Base-by-base conservation (phyloP, 2,113 vertebrate species). In the Ranitomeya imitator region DNA sequence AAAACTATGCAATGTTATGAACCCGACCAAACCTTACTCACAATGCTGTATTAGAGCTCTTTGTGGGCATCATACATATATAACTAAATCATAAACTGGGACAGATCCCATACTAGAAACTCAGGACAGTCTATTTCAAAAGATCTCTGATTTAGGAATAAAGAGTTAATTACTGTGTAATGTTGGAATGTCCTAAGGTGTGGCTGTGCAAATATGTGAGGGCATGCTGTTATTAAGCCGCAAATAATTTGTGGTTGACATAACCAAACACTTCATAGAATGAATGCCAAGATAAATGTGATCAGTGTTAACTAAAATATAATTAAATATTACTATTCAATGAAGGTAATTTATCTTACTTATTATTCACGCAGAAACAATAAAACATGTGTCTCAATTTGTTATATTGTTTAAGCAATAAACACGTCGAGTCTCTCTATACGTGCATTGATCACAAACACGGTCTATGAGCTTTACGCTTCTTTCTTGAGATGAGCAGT, bases 191-290 rank as follows among this genome's bases (percentile, higher is more conserved):
- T 61, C 26, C 26, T 45, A 61, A 26, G 65, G 83, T 69, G 83
- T 85, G 67, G 52, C 83, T 57, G 65, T 73, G 67, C 19, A 85
- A 85, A 73, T 85, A 85, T 85, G 19, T 52, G 10, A 73, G 51
- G 8, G 51, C 65, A 55, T 85, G 52, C 4, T 55, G n/a, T 69
- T 54, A 55, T 54, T 54, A 52, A 84, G 65, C 18, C 63, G 6
- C 60, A 71, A 69, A 84, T 52, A 69, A 69, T 71, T 84, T 23
- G 82, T 69, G 61, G 61, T 84, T 84, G 57, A 55, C 65, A 65
- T 55, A 85, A 51, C 37, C 21, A 76, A 76, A 76, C 45, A 76
- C 21, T 76, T 51, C 18, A 76, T 21, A 76, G 73, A 76, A 82
- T 45, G 15, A 45, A 15, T 82, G 57, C 79, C 54, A 63, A 31